These are phyloP conservation scores for Oreochromis grahami DNA, from an alignment of 2,797 vertebrate genomes.

Conservation along the genomic window DNA sequence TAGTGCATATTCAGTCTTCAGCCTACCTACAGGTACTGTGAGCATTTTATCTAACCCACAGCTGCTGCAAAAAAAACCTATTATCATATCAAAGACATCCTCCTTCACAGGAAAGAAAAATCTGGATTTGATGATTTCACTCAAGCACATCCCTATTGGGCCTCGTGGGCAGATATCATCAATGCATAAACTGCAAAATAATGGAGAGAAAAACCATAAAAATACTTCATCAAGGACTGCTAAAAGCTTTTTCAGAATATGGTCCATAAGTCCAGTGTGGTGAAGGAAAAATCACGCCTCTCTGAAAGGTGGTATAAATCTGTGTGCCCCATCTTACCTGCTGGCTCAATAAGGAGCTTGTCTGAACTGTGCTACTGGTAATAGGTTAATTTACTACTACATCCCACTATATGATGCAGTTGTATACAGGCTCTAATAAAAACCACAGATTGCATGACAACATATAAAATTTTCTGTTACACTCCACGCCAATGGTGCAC, in stretches of 20 bases:
- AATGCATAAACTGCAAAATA: conserved; percentile 68
- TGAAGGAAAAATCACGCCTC: conserved; percentile 37
- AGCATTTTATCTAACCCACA: conserved; percentile 43
- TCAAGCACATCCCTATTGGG: conserved; percentile 36
- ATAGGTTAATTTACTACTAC: conserved; percentile 64
- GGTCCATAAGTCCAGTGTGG: conserved; percentile 54
- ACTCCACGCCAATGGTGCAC: conserved; percentile 8
- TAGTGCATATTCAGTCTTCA: conserved; percentile 21
- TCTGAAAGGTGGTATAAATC: conserved; percentile 62
- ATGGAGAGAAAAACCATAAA: conserved; percentile 58
- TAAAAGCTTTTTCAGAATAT: conserved; percentile 59
- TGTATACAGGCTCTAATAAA: conserved; percentile 60
- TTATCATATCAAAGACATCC: conserved; percentile 68
- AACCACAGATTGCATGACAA: conserved; percentile 55
- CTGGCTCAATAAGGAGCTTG: conserved; percentile 60
- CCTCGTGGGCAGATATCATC: conserved; percentile 52
- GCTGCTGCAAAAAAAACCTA: conserved; percentile 19
- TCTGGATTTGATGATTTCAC: conserved; percentile 62
- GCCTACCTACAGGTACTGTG: conserved; percentile 24
- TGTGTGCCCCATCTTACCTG: conserved; percentile 33
- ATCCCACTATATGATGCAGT: conserved; percentile 44
- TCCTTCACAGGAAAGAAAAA: conserved; percentile 45
- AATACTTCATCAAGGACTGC: conserved; percentile 61
- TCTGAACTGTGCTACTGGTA: conserved; percentile 63
- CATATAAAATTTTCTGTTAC: conserved; percentile 51